Conservation (phyloP, 2,888 invertebrate species). For the Trimorus sp. region DNA sequence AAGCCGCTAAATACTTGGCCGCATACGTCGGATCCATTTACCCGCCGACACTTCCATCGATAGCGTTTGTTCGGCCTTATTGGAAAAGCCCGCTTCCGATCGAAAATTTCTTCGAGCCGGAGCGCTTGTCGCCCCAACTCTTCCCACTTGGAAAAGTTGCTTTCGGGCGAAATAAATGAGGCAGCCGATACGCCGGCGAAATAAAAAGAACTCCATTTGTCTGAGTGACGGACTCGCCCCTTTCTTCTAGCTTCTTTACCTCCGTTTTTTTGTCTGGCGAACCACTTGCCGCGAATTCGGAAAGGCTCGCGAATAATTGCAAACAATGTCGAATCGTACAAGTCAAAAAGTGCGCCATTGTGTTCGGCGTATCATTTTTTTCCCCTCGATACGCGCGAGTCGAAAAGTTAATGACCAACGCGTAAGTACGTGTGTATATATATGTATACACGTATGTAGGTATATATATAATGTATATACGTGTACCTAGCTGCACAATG, state of each 20-base stretch:
- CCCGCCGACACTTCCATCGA: conserved; percentile 39
- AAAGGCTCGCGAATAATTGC: too few relatives aligned
- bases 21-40: conserved; percentile 41
- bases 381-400: neutral
- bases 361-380: too few relatives aligned
- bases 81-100: conserved; percentile 14
- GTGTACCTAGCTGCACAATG: too few relatives aligned
- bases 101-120: conserved; percentile 27
- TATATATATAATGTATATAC: too few relatives aligned
- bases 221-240: too few relatives aligned
- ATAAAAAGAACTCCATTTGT: too few relatives aligned
- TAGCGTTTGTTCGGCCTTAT: conserved; percentile 41
- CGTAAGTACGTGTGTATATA: neutral
- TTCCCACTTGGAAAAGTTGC: conserved; percentile 20
- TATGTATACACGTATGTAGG: too few relatives aligned
- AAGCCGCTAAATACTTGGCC: conserved; percentile 13
- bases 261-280: too few relatives aligned
- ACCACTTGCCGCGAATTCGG: too few relatives aligned
- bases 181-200: conserved; percentile 2
- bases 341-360: too few relatives aligned
- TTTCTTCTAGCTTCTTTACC: too few relatives aligned
- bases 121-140: conserved; percentile 26
- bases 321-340: too few relatives aligned
- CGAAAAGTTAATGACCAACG: conserved; percentile 48
- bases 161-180: conserved; percentile 42